phyloP scores from a whole-genome alignment of 2,888 invertebrate species.

The Athrips mouffetella region DNA sequence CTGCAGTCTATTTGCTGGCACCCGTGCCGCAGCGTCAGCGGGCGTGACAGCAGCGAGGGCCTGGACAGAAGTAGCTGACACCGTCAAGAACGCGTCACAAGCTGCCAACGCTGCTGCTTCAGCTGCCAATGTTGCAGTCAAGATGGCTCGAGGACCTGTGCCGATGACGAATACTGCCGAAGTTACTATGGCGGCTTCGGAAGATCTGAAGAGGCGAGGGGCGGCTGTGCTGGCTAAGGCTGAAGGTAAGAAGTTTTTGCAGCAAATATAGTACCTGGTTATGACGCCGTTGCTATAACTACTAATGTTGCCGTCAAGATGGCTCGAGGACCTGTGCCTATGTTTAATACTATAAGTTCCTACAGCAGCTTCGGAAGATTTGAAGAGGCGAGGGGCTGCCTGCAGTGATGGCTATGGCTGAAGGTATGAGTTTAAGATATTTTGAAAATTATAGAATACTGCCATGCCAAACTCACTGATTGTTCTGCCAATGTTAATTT shows the following conservation, averaged over 20 bases:
- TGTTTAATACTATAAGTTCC: too few relatives aligned
- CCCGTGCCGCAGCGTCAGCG: slow-evolving; percentile 85
- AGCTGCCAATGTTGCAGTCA: slow-evolving; percentile 54
- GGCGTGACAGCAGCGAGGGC: slow-evolving; percentile 82
- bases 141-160: slow-evolving; percentile 47
- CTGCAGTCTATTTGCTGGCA: slow-evolving; percentile 80
- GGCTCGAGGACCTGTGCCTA: slow-evolving; percentile 13
- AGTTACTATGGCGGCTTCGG: slow-evolving; percentile 75
- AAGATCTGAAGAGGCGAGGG: slow-evolving; percentile 73
- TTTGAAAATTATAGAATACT: neutral
- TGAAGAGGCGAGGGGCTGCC: slow-evolving; percentile 75
- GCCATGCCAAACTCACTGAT: slow-evolving; percentile 48
- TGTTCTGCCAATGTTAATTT: slow-evolving; percentile 56
- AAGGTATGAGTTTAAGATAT: slow-evolving; percentile 52
- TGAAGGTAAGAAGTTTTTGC: slow-evolving; percentile 46
- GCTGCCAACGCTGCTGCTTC: slow-evolving; percentile 58
- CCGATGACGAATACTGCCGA: slow-evolving; percentile 73
- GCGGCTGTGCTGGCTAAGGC: slow-evolving; percentile 55
- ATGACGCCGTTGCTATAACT: too few relatives aligned
- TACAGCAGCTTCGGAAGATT: slow-evolving; percentile 71
- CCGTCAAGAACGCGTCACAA: slow-evolving; percentile 56
- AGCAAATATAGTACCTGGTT: neutral
- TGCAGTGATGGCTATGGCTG: slow-evolving; percentile 50
- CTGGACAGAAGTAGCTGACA: slow-evolving; percentile 80
- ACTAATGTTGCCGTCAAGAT: too few relatives aligned